Percentiles rank a stretch among this genome's conserved stretches.
Conservation (phyloP, 2,797 vertebrate genomes). For the Amblyopsis hoosieri region DNA sequence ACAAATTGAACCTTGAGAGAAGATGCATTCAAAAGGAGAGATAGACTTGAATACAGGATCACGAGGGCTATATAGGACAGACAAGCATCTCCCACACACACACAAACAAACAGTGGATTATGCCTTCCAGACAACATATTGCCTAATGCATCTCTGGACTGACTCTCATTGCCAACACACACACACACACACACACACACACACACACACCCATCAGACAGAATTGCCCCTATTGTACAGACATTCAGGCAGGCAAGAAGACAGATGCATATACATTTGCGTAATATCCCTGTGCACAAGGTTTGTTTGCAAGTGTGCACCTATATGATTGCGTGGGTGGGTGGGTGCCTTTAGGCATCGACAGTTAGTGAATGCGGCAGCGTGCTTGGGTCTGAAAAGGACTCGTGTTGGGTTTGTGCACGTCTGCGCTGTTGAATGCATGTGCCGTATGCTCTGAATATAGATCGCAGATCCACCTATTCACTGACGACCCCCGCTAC, state of each 20-base stretch:
- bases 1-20: conserved; percentile 63
- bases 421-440: not conserved
- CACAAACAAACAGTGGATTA: not conserved
- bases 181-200: conserved; percentile 18
- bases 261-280: conserved; percentile 38
- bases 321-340: conserved; percentile 2
- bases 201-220: conserved; percentile 13
- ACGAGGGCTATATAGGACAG: conserved; percentile 20
- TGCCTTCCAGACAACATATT: too few relatives aligned
- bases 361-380: too few relatives aligned
- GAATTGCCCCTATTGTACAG: conserved; percentile 27
- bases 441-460: conserved; percentile 30
- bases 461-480: conserved; percentile 39
- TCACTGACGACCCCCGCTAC: conserved; percentile 32
- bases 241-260: conserved; percentile 30
- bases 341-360: too few relatives aligned
- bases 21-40: conserved; percentile 60
- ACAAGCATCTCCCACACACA: conserved; percentile 4
- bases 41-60: conserved; percentile 48
- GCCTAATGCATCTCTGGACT: too few relatives aligned
- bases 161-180: not conserved
- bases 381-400: not conserved
- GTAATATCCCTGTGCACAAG: conserved; percentile 21
- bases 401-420: conserved; percentile 2
- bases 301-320: conserved; percentile 1